Evolutionary conservation across 2,113 vertebrate genomes (phyloP), one percentile per base, ranked within the genome.

Genomic region (Zosterops pallidus): DNA sequence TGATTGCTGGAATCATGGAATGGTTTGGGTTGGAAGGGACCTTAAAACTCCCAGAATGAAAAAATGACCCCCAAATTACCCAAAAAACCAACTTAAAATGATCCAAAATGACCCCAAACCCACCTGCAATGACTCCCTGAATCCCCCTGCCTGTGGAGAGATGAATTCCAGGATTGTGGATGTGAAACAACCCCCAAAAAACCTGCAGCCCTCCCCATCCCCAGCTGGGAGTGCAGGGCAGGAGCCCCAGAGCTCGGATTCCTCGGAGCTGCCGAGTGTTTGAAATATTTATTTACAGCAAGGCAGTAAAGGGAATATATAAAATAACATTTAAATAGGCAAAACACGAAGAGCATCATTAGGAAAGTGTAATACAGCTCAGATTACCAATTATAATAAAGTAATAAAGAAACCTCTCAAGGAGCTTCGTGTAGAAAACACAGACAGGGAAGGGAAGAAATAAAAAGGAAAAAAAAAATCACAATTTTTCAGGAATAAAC

Each of bases 351-450:
- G 62, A 46, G 80, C 74, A 56, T 97, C 88, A 91, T 93, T 96
- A 96, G 94, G 75, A 80, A 82, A 95, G 47, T 33, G 93, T 60
- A 94, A 60, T n/a, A 80, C 75, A 94, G 93, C 90, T 95, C 86
- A 79, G 86, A 95, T 75, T 90, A 94, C 67, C 88, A 96, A 96
- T 89, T 96, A 95, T 71, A 91, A 89, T 81, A 77, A 90, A 83
- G 87, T 33, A 90, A 90, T 90, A 94, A 87, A 83, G 92, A 67
- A 94, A 92, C 89, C 81, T 96, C 90, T 95, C 89, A 91, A 90
- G 84, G 70, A 96, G 86, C 52, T 94, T 78, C 82, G 5, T n/a
- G 80, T 14, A 3, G 49, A 52, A 24, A 49, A 62, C 71, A 77
- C 91, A 49, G 76, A 28, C 25, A 26, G 44, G 19, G 19, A 1